A percentile compares a stretch with the other conserved stretches of the same genome.
Conservation (phyloP, 1,140 invertebrate genomes). For the Diabrotica undecimpunctata region DNA sequence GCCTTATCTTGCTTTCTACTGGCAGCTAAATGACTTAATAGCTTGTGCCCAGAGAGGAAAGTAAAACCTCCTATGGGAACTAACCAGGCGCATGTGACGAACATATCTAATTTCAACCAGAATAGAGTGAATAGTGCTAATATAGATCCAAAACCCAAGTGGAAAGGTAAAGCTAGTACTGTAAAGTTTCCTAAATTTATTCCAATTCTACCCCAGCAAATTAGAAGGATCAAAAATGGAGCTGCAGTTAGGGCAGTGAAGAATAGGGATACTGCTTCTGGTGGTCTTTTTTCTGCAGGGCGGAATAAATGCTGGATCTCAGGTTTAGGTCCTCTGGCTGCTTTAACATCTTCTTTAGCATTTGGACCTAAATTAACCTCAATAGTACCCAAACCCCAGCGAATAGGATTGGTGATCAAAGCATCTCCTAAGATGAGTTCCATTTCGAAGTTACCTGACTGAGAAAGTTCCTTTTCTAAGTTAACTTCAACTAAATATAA, state of each 20-base stretch:
- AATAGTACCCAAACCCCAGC: slow-evolving; percentile 79
- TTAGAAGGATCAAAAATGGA: slow-evolving; percentile 79
- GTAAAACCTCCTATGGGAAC: slow-evolving; percentile 77
- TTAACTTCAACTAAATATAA: slow-evolving; percentile 87
- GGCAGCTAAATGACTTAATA: slow-evolving; percentile 70
- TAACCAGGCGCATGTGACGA: slow-evolving; percentile 89
- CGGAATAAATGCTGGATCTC: slow-evolving; percentile 93
- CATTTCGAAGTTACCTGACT: slow-evolving; percentile 77
- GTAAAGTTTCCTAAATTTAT: slow-evolving; percentile 86
- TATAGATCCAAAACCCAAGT: slow-evolving; percentile 76
- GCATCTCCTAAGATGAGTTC: slow-evolving; percentile 89
- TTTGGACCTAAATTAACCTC: slow-evolving; percentile 65
- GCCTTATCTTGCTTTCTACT: slow-evolving; percentile 34
- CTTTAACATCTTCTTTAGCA: slow-evolving; percentile 43
- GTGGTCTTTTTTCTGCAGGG: slow-evolving; percentile 85
- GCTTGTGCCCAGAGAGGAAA: slow-evolving; percentile 88
- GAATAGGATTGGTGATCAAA: slow-evolving; percentile 82
- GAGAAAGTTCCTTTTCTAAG: slow-evolving; percentile 72
- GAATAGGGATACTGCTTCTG: slow-evolving; percentile 80
- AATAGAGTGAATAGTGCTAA: slow-evolving; percentile 85
- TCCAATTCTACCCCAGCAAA: slow-evolving; percentile 84
- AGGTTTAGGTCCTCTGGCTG: slow-evolving; percentile 60
- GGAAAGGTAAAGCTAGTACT: slow-evolving; percentile 80
- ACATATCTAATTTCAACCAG: slow-evolving; percentile 94
- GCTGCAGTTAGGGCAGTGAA: slow-evolving; percentile 82